Evolutionary conservation across 2,797 vertebrate species (phyloP), one percentile per base, ranked within the genome.

Genomic region (Typhlichthys eigenmanni): DNA sequence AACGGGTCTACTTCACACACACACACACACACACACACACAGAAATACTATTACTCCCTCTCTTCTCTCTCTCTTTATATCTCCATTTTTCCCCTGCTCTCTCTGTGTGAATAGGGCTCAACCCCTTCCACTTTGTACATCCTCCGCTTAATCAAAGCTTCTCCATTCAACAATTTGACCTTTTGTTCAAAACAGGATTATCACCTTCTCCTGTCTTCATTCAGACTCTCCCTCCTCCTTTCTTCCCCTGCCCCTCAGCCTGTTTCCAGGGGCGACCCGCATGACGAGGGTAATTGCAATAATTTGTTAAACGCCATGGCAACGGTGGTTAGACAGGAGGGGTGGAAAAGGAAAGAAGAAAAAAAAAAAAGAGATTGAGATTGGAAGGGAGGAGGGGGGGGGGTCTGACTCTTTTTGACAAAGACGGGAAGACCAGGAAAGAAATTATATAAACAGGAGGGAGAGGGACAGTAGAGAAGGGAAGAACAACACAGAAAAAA

Each of bases 111-210:
- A 86, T 80, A 75, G 76, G 79, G 81, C 86, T 87, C 85, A 89
- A 90, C 89, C 58, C 82, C 94, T 93, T 95, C 96, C 97, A 99
- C 96, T 99, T 99, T 98, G 96, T 98, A 98, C 95, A 96, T 98
- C 95, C 96, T 97, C 96, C 93, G 95, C 95, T 98, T 98, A 98
- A 98, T 99, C 96, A 99, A 98, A 96, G 96, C 96, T 96, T 96
- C 90, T 97, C 96, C 96, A 99, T 98, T 98, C 96, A 98, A 95
- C 96, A 98, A 98, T 98, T 97, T 98, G 97, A 99, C 96, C 97
- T 99, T 99, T 98, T 99, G 96, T 99, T 98, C 96, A 97, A 98
- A 99, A 98, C 95, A 99, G 97, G 96, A 98, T 99, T 97, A 98
- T 97, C 96, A 96, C 95, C 95, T 96, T 95, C 95, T 95, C 95